These are phyloP conservation scores for Indri indri DNA, from an alignment of 2,113 vertebrate genomes.

Conservation along the genomic window DNA sequence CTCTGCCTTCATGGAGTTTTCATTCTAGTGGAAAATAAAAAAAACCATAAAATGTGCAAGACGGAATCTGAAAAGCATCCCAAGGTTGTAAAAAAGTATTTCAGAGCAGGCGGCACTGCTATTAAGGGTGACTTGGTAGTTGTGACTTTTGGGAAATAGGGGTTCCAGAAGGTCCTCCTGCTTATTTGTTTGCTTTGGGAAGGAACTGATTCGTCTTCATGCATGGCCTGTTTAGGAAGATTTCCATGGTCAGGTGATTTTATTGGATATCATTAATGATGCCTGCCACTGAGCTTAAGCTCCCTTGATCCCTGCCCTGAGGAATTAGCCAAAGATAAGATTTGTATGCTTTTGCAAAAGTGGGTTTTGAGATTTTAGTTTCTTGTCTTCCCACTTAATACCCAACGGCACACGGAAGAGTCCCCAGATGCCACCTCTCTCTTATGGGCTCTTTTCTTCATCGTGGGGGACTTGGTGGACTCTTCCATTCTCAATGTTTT, in stretches of 20 bases:
- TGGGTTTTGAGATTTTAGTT: neutral
- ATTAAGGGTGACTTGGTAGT: neutral
- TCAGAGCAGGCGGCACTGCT: neutral
- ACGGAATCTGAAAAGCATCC: neutral
- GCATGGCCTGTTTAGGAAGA: neutral
- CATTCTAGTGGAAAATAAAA: neutral
- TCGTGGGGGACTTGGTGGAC: neutral
- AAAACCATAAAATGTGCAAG: neutral
- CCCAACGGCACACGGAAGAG: neutral
- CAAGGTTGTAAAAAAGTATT: neutral
- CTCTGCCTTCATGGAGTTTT: neutral
- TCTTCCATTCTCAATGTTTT: neutral
- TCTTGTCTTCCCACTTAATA: neutral
- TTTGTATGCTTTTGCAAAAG: neutral
- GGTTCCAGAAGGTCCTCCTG: too few species aligned
- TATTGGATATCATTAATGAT: neutral
- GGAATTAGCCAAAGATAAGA: neutral
- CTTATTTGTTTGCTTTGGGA: neutral
- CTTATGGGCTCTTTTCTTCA: neutral
- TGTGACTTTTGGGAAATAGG: neutral
- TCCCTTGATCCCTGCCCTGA: neutral
- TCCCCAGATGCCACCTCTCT: neutral
- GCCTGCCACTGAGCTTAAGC: too few species aligned
- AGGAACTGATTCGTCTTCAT: neutral
- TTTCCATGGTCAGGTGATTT: neutral